Percentiles rank a stretch among this genome's conserved stretches.
These are phyloP conservation scores for Gonioctena quinquepunctata DNA, from an alignment of 1,140 invertebrate genomes.

Conservation along the genomic window DNA sequence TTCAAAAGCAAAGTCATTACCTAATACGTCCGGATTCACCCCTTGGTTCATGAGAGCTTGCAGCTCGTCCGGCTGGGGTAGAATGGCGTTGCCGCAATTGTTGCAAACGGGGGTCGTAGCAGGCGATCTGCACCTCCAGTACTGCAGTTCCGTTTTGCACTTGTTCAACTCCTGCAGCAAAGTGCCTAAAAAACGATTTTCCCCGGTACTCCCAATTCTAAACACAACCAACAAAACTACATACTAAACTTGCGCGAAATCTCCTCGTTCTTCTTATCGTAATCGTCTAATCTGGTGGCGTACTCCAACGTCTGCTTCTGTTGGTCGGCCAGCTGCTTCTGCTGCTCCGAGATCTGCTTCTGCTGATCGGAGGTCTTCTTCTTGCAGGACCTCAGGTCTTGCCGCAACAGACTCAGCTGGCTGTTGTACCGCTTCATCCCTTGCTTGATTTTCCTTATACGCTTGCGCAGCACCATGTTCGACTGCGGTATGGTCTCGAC, in stretches of 20 bases:
- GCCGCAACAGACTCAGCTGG: constrained; percentile 73
- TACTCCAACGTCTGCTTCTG: constrained; percentile 80
- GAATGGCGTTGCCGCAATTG: constrained; percentile 63
- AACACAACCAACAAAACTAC: background rate
- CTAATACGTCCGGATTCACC: constrained; percentile 61
- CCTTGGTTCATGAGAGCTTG: constrained; percentile 66
- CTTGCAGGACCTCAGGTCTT: constrained; percentile 77
- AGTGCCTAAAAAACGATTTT: constrained; percentile 60
- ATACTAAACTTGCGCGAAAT: constrained; percentile 81
- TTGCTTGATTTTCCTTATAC: constrained; percentile 84
- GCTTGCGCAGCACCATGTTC: constrained; percentile 81
- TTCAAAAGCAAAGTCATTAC: constrained; percentile 15
- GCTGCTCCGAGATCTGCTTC: constrained; percentile 81
- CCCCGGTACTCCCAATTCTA: too few species aligned
- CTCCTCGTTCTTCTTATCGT: constrained; percentile 88
- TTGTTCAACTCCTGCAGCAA: constrained; percentile 87
- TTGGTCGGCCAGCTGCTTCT: constrained; percentile 74
- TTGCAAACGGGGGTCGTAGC: constrained; percentile 66
- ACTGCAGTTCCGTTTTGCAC: constrained; percentile 87
- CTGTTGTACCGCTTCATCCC: constrained; percentile 87
- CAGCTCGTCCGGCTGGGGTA: constrained; percentile 62
- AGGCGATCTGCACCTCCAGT: constrained; percentile 84
- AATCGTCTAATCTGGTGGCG: constrained; percentile 78
- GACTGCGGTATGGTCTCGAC: constrained; percentile 71
- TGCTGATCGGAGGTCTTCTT: constrained; percentile 80